phyloP scores from a whole-genome alignment of 2,113 vertebrate genomes.

The Trematomus loennbergii region DNA sequence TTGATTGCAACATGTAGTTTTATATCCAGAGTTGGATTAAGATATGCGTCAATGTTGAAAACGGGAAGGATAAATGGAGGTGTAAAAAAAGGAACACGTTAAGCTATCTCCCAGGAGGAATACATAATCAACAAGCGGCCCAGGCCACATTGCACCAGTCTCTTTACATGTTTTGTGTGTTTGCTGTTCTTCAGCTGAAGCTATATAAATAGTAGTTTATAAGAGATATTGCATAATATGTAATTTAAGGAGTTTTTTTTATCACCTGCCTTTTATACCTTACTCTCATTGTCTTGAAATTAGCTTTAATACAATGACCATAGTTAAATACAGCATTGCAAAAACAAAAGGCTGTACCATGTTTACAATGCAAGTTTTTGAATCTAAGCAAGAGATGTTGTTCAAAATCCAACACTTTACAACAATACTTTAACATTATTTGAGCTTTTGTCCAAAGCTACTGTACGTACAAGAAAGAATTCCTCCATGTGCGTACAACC shows the following conservation, averaged over 20 bases:
- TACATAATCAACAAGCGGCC: neutral
- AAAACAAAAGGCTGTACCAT: too few relatives aligned
- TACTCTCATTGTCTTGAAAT: neutral
- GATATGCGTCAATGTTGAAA: too few relatives aligned
- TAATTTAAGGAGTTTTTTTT: neutral
- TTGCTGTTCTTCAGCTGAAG: neutral
- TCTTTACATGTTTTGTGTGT: neutral
- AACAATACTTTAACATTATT: too few relatives aligned
- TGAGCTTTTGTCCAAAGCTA: too few relatives aligned
- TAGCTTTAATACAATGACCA: neutral
- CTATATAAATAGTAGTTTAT: neutral
- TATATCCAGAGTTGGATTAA: neutral
- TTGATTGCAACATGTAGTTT: neutral
- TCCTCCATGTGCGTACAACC: too few relatives aligned
- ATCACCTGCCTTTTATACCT: neutral
- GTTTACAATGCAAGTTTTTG: too few relatives aligned
- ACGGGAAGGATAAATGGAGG: neutral
- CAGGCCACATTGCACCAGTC: slow-evolving; percentile 9
- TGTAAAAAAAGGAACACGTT: too few relatives aligned
- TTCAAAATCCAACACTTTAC: too few relatives aligned
- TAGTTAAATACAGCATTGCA: neutral
- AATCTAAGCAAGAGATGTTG: too few relatives aligned
- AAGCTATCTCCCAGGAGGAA: neutral
- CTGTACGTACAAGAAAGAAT: too few relatives aligned
- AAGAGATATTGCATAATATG: neutral